Evolutionary conservation across 2,888 invertebrate genomes (phyloP).

Genomic region (Pomacea canaliculata): DNA sequence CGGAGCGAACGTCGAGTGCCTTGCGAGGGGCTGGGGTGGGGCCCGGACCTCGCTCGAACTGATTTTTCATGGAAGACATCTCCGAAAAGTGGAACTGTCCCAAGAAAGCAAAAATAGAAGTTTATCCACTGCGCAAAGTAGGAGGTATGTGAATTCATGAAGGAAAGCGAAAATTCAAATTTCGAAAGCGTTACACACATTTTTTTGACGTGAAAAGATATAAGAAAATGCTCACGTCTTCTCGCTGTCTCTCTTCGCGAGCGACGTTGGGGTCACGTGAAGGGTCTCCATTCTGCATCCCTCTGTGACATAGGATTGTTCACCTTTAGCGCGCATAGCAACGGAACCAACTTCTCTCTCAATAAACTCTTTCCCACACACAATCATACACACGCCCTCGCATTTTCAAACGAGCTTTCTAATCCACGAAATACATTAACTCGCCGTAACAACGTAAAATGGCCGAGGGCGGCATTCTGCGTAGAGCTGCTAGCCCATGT

Average conservation of each 20-base stretch:
- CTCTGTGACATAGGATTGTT: too few relatives aligned
- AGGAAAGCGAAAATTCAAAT: too few relatives aligned
- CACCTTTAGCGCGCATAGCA: neutral
- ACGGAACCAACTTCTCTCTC: neutral
- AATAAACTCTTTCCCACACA: neutral
- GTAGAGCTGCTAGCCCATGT: too few relatives aligned
- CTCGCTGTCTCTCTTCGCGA: neutral
- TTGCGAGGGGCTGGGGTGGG: conserved; percentile 30
- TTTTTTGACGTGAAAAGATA: neutral
- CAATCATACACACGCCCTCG: too few relatives aligned
- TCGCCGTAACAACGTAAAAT: too few relatives aligned
- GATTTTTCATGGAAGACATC: conserved; percentile 45
- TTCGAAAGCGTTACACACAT: too few relatives aligned
- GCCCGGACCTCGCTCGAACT: conserved; percentile 43
- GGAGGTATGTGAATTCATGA: too few relatives aligned
- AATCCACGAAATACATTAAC: too few relatives aligned
- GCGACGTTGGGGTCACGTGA: neutral
- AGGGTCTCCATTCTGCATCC: neutral
- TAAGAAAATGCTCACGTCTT: neutral
- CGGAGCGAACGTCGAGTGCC: conserved; percentile 27
- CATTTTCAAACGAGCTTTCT: too few relatives aligned
- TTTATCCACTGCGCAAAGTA: too few relatives aligned
- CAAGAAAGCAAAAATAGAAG: neutral
- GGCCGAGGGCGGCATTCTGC: too few relatives aligned
- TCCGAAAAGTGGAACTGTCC: conserved; percentile 47